phyloP scores from a whole-genome alignment of 2,888 invertebrate genomes.

The Coleophora deauratella region DNA sequence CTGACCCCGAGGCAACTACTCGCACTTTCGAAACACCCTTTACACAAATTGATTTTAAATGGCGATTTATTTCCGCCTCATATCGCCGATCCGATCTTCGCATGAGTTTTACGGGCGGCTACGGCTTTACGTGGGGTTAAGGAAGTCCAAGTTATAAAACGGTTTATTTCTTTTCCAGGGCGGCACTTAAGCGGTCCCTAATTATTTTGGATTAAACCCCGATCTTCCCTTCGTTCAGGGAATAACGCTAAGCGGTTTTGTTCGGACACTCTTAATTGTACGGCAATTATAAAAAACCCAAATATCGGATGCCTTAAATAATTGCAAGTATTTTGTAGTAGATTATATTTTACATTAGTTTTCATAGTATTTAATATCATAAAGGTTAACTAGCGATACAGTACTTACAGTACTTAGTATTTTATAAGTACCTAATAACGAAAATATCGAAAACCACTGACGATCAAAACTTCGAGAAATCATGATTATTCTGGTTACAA shows the following conservation, averaged over 20 bases:
- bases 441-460: no score
- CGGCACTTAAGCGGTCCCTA: constrained; percentile 47
- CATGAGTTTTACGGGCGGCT: constrained; percentile 68
- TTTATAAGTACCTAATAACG: no score
- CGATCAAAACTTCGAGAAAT: no score
- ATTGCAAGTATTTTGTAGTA: no score
- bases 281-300: no score
- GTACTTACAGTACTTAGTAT: no score
- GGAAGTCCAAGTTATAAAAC: constrained; percentile 68
- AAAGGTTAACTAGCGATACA: no score
- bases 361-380: no score
- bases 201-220: constrained; percentile 46
- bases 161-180: constrained; percentile 67
- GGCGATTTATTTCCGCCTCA: constrained; percentile 73
- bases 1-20: constrained; percentile 49
- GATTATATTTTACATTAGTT: no score
- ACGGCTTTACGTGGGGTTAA: constrained; percentile 66
- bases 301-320: no score
- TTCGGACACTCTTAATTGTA: neutral
- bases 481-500: no score
- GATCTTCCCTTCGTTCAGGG: neutral
- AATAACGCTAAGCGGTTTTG: neutral
- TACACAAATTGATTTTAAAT: constrained; percentile 75
- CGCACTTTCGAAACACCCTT: constrained; percentile 59
- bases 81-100: constrained; percentile 70